phyloP scores from a whole-genome alignment of 2,888 invertebrate genomes.

The Oxycera nigricornis region DNA sequence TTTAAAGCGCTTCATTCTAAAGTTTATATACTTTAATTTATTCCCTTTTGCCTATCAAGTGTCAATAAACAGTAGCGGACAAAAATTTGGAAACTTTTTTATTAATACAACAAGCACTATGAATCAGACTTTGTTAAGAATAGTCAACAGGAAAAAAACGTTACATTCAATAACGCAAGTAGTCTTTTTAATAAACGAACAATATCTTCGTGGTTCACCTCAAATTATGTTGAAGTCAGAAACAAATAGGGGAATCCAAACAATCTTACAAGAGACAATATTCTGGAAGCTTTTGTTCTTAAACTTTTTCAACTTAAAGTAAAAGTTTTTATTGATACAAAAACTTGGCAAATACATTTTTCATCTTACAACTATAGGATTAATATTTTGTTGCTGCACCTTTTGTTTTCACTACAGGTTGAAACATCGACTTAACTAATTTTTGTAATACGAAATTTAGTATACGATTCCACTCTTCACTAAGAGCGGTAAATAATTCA shows the following conservation, averaged over 20 bases:
- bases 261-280: background rate
- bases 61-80: background rate
- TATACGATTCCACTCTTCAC: background rate
- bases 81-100: background rate
- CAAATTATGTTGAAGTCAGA: background rate
- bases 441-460: background rate
- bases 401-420: background rate
- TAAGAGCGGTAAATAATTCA: background rate
- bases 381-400: background rate
- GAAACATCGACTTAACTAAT: background rate
- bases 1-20: too few species aligned
- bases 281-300: background rate
- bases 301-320: background rate
- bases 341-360: background rate
- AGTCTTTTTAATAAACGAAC: background rate
- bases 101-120: background rate
- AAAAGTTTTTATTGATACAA: background rate
- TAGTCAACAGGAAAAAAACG: background rate
- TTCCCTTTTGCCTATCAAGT: too few species aligned
- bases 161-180: background rate
- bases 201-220: background rate
- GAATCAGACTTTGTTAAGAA: background rate
- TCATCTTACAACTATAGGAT: background rate
- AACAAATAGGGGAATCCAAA: background rate
- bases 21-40: too few species aligned